phyloP scores from a whole-genome alignment of 2,113 vertebrate genomes.

The human (Homo sapiens) region GRCh38 chr14:39398501-39399000 shows the following conservation, averaged over 20 bases:
- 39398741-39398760: conserved; percentile 77
- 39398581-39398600: conserved; percentile 88
- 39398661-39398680: conserved; percentile 95
- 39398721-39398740: conserved; percentile 80
- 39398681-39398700: conserved; percentile 91
- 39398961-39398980: conserved; percentile 72
- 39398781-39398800: conserved; percentile 69
- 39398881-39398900: conserved; percentile 68
- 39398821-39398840: conserved; percentile 77
- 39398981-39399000: conserved; percentile 73
- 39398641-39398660: conserved; percentile 98
- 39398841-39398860: conserved; percentile 73
- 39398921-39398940: conserved; percentile 73
- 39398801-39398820: conserved; percentile 84
- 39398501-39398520: conserved; percentile 92
- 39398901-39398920: conserved; percentile 60
- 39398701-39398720: conserved; percentile 88
- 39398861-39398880: conserved; percentile 68
- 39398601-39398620: conserved; percentile 92
- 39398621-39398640: conserved; percentile 92
- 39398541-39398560: conserved; percentile 90
- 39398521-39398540: conserved; percentile 95
- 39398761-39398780: conserved; percentile 79
- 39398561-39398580: conserved; percentile 93
- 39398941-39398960: conserved; percentile 67